Conservation (phyloP, 2,797 vertebrate genomes). For the Synanceia verrucosa region DNA sequence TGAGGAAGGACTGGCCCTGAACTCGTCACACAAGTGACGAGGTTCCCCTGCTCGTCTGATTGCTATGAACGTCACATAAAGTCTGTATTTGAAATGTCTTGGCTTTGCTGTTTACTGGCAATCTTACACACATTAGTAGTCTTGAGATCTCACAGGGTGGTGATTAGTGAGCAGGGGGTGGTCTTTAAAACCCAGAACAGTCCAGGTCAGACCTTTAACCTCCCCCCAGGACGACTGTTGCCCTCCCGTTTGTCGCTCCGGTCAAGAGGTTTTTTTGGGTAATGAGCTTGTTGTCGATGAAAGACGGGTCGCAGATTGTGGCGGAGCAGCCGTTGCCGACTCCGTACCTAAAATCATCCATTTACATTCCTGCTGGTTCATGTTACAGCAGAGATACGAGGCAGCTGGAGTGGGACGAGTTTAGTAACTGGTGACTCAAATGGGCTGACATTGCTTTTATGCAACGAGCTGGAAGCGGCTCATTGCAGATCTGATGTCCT, state of each 20-base stretch:
- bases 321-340: conserved; percentile 12
- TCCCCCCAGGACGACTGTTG: conserved; percentile 6
- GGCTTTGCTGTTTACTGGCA: background rate
- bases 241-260: conserved; percentile 12
- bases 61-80: background rate
- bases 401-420: conserved; percentile 71
- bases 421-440: conserved; percentile 63
- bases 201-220: conserved; percentile 49
- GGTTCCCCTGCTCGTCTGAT: conserved; percentile 48
- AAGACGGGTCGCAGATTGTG: conserved; percentile 62
- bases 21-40: conserved; percentile 59
- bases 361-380: conserved; percentile 70
- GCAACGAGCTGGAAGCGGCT: conserved; percentile 51
- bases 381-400: conserved; percentile 64
- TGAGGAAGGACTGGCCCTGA: conserved; percentile 61
- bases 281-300: conserved; percentile 77
- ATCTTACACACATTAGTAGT: background rate
- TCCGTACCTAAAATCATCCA: too few relatives aligned
- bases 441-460: conserved; percentile 65
- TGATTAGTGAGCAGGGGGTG: conserved; percentile 6
- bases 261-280: conserved; percentile 57
- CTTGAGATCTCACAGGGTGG: background rate
- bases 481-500: conserved; percentile 19
- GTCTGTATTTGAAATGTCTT: too few relatives aligned
- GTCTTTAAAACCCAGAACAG: conserved; percentile 13